These are phyloP conservation scores for Poeciliopsis paucimaculata DNA, from an alignment of 2,797 vertebrate genomes.

Conservation along the genomic window DNA sequence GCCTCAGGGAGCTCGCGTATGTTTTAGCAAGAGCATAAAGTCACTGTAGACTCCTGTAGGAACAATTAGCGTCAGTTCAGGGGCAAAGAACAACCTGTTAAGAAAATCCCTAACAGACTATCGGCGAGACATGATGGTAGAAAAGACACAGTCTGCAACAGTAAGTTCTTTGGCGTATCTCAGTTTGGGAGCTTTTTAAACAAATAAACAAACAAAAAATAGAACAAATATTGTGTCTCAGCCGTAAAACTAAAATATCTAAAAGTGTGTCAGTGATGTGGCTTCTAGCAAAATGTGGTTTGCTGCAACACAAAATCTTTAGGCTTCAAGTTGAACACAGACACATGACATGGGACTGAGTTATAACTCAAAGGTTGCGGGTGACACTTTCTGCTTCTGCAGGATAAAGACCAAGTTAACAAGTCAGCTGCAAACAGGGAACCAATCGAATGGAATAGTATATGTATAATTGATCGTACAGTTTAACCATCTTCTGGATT, in stretches of 20 bases:
- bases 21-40: not conserved
- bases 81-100: not conserved
- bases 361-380: not conserved
- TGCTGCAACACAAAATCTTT: not conserved
- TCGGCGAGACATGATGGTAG: not conserved
- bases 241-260: not conserved
- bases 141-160: not conserved
- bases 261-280: not conserved
- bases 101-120: not conserved
- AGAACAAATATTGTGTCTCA: not conserved
- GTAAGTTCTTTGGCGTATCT: not conserved
- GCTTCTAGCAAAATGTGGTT: not conserved
- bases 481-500: not conserved
- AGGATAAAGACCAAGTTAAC: not conserved
- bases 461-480: not conserved
- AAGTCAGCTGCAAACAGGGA: not conserved
- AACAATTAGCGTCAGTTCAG: not conserved
- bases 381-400: not conserved
- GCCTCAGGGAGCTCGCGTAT: not conserved
- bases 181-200: not conserved
- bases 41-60: not conserved
- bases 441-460: not conserved
- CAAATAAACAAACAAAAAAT: not conserved
- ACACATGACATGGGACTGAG: not conserved
- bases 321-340: not conserved